Evolutionary conservation across 2,888 invertebrate species (phyloP).

Genomic region (Heliconius charithonia): DNA sequence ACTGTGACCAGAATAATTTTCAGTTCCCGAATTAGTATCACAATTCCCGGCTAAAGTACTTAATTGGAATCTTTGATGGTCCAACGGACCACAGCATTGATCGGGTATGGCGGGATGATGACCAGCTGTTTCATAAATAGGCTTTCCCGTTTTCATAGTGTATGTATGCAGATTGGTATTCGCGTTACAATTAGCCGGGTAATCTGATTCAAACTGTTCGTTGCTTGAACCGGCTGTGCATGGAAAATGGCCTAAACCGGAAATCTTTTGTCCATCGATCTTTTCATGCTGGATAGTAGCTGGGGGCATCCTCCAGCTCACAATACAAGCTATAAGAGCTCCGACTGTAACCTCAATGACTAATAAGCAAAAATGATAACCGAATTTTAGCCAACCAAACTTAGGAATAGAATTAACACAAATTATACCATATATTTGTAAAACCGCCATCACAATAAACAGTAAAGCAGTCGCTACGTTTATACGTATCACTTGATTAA

Average conservation of each 20-base stretch:
- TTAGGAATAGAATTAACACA: constrained; percentile 84
- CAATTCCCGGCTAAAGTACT: constrained; percentile 83
- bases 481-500: constrained; percentile 94
- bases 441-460: constrained; percentile 91
- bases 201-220: constrained; percentile 92
- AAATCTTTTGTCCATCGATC: constrained; percentile 85
- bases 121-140: constrained; percentile 87
- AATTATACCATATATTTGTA: constrained; percentile 91
- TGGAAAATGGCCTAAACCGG: constrained; percentile 91
- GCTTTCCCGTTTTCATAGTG: constrained; percentile 89
- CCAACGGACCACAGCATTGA: constrained; percentile 74
- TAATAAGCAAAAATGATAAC: constrained; percentile 93
- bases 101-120: constrained; percentile 74
- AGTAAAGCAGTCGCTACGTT: constrained; percentile 93
- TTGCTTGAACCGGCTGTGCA: constrained; percentile 93
- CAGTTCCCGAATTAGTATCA: constrained; percentile 85
- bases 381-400: constrained; percentile 95
- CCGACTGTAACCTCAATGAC: constrained; percentile 95
- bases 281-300: constrained; percentile 89
- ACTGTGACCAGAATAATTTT: constrained; percentile 85
- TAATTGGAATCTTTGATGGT: constrained; percentile 79
- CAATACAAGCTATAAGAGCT: constrained; percentile 93
- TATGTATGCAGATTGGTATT: constrained; percentile 94
- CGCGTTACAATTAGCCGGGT: constrained; percentile 93
- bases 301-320: constrained; percentile 87